phyloP scores from a whole-genome alignment of 2,797 vertebrate species.

The Sebastes vulpes region DNA sequence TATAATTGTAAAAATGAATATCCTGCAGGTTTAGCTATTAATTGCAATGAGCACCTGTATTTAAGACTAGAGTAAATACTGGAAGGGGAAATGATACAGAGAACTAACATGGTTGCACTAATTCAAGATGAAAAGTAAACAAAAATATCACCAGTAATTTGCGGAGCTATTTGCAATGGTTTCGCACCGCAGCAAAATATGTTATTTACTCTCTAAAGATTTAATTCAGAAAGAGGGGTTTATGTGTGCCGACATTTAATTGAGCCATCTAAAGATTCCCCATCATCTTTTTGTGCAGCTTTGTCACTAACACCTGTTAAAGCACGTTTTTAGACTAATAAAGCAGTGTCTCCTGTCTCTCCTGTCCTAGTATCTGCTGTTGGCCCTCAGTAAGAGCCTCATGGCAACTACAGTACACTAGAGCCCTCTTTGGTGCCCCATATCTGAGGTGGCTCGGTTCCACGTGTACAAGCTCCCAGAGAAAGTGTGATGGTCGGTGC shows the following conservation, averaged over 20 bases:
- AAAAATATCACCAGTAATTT: conserved; percentile 3
- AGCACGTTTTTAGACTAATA: neutral
- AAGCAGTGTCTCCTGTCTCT: neutral
- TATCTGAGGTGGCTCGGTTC: conserved; percentile 23
- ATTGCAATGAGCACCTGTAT: neutral
- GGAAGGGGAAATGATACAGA: neutral
- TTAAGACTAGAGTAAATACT: neutral
- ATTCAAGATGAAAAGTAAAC: conserved; percentile 1
- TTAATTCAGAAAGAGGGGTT: neutral
- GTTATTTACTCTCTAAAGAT: neutral
- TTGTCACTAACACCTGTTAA: neutral
- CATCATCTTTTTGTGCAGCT: neutral
- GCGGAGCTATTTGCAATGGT: conserved; percentile 4
- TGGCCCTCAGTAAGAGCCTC: conserved; percentile 4
- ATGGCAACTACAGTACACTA: neutral
- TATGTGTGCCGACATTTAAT: neutral
- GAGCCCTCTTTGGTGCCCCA: conserved; percentile 4
- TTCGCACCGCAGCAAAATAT: neutral
- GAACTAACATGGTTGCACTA: neutral
- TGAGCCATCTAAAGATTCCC: neutral
- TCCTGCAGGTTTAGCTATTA: neutral
- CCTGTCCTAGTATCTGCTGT: neutral
- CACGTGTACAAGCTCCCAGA: conserved; percentile 34
- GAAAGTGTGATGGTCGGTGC: conserved; percentile 58
- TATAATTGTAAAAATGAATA: neutral